phyloP scores from a whole-genome alignment of 53 echinoderm and acorn worm species.

The Luidia sarsii region DNA sequence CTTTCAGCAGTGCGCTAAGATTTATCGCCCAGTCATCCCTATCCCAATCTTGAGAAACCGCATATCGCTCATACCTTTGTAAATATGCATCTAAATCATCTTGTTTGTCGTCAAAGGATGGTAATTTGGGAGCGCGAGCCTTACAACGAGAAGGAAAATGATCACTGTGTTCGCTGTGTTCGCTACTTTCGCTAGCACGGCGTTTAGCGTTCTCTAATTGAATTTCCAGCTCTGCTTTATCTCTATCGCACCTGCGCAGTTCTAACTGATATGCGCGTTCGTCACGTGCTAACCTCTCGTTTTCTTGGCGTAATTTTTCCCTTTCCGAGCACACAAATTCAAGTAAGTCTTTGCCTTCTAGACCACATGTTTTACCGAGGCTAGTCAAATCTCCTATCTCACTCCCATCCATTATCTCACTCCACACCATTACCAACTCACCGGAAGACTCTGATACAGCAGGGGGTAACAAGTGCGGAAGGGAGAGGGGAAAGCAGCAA shows the following conservation, averaged over 20 bases:
- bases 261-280: too few species aligned
- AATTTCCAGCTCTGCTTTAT: too few species aligned
- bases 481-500: too few species aligned
- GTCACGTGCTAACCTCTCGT: too few species aligned
- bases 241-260: background rate
- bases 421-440: too few species aligned
- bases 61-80: conserved; percentile 32
- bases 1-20: conserved; percentile 27
- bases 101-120: conserved; percentile 9
- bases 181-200: background rate
- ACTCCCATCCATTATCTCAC: too few species aligned
- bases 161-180: too few species aligned
- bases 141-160: background rate
- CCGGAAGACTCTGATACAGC: too few species aligned
- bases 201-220: background rate
- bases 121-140: conserved; percentile 4
- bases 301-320: too few species aligned
- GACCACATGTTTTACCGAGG: background rate
- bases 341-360: background rate
- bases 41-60: conserved; percentile 13
- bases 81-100: conserved; percentile 41
- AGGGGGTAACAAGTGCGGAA: too few species aligned
- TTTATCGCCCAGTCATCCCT: conserved; percentile 35
- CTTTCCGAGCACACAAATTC: too few species aligned
- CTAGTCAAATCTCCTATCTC: background rate